A percentile compares a stretch with the other conserved stretches of the same genome.
phyloP scores from a whole-genome alignment of 2,113 vertebrate genomes.

The Apistogramma diplotaenia region DNA sequence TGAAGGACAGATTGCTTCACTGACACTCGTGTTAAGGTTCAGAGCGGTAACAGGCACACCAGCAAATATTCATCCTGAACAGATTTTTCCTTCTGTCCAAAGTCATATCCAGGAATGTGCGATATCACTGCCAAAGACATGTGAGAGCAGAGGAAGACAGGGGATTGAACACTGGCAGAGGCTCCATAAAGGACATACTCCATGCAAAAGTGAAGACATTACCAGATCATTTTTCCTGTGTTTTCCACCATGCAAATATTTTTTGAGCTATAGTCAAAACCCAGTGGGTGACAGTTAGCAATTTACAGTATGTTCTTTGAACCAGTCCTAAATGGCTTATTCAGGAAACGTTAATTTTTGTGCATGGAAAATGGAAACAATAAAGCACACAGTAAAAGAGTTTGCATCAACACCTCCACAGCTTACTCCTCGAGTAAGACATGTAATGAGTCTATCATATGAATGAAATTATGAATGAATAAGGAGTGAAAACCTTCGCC shows the following conservation, averaged over 20 bases:
- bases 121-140: neutral
- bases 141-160: neutral
- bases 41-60: neutral
- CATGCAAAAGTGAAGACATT: neutral
- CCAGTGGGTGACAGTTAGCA: neutral
- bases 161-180: neutral
- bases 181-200: neutral
- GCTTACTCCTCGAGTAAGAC: neutral
- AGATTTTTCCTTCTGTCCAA: neutral
- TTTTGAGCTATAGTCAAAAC: slow-evolving; percentile 1
- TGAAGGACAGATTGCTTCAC: neutral
- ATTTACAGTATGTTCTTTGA: neutral
- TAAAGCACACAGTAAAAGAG: neutral
- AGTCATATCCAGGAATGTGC: neutral
- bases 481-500: too few relatives aligned
- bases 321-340: neutral
- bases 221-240: neutral
- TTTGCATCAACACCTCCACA: neutral
- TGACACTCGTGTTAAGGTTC: slow-evolving; percentile 4
- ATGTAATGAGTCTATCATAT: neutral
- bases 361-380: neutral
- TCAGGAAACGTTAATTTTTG: neutral
- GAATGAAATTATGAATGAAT: neutral
- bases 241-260: neutral
- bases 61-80: neutral